Conservation (phyloP, 2,113 vertebrate genomes). For the Peucedramus taeniatus region DNA sequence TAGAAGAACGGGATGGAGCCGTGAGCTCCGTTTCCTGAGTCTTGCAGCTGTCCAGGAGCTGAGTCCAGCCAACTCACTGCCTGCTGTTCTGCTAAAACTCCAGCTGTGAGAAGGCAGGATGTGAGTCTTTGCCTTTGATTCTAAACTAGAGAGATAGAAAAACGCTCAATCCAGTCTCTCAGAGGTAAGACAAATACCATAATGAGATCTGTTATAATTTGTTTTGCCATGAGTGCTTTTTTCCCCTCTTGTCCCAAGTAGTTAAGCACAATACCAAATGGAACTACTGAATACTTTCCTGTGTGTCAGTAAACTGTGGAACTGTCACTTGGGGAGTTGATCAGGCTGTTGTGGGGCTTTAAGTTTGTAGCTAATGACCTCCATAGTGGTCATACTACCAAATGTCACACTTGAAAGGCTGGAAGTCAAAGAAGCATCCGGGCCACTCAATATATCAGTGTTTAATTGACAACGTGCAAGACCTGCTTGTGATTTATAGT, state of each 20-base stretch:
- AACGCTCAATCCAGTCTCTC: not conserved
- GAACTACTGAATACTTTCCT: not conserved
- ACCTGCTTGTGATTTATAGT: conserved; percentile 87
- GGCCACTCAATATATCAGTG: conserved; percentile 66
- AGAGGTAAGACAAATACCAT: not conserved
- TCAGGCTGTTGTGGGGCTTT: not conserved
- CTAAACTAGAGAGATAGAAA: not conserved
- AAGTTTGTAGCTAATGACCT: not conserved
- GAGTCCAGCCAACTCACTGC: not conserved
- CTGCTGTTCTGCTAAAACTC: not conserved
- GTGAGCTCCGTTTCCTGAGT: not conserved
- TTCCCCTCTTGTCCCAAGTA: not conserved
- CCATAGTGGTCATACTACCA: not conserved
- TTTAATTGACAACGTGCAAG: conserved; percentile 83
- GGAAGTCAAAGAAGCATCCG: conserved; percentile 61
- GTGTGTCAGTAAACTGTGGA: not conserved
- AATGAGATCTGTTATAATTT: not conserved
- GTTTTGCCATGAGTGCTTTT: not conserved
- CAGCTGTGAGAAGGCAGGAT: accelerated
- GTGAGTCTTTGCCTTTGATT: not conserved
- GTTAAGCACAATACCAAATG: not conserved
- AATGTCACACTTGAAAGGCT: conserved; percentile 44
- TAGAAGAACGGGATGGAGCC: accelerated
- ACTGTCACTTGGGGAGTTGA: not conserved
- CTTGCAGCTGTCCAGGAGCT: not conserved